Conservation (phyloP, 2,888 invertebrate genomes). For the Aphrophora alni region DNA sequence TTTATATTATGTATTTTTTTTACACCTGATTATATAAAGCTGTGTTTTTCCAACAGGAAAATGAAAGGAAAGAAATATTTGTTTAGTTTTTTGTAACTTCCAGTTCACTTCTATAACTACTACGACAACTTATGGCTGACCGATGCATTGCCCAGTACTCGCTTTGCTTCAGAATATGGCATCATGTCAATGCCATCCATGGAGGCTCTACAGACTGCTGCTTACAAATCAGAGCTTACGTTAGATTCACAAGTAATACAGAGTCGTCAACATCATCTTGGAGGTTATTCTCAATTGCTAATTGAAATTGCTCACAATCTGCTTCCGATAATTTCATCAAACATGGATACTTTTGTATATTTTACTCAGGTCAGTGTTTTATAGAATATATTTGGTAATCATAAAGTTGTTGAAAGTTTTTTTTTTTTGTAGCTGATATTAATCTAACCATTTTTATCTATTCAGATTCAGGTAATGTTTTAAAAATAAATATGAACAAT, state of each 20-base stretch:
- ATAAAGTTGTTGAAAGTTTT: too few species aligned
- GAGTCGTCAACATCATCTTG: constrained; percentile 87
- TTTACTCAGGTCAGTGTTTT: constrained; percentile 79
- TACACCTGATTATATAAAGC: too few species aligned
- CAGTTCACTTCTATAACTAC: constrained; percentile 91
- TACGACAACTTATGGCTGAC: constrained; percentile 80
- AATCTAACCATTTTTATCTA: too few species aligned
- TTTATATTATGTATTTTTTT: too few species aligned
- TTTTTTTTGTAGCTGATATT: too few species aligned
- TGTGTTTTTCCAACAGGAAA: too few species aligned
- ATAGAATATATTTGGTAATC: too few species aligned
- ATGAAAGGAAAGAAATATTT: too few species aligned
- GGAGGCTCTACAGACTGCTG: constrained; percentile 68
- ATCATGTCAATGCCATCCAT: constrained; percentile 87
- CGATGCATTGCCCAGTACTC: constrained; percentile 75
- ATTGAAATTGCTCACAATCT: constrained; percentile 69
- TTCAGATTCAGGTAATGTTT: too few species aligned
- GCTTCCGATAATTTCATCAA: constrained; percentile 63
- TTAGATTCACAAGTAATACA: constrained; percentile 67
- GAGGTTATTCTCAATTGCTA: constrained; percentile 72
- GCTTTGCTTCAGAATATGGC: constrained; percentile 97
- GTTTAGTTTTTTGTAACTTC: too few species aligned
- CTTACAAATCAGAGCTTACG: constrained; percentile 59
- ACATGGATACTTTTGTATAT: constrained; percentile 75
- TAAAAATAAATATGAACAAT: too few species aligned